Evolutionary conservation across 2,113 vertebrate species (phyloP), one percentile per base, ranked within the genome.

Genomic region (Microcebus jonahi): DNA sequence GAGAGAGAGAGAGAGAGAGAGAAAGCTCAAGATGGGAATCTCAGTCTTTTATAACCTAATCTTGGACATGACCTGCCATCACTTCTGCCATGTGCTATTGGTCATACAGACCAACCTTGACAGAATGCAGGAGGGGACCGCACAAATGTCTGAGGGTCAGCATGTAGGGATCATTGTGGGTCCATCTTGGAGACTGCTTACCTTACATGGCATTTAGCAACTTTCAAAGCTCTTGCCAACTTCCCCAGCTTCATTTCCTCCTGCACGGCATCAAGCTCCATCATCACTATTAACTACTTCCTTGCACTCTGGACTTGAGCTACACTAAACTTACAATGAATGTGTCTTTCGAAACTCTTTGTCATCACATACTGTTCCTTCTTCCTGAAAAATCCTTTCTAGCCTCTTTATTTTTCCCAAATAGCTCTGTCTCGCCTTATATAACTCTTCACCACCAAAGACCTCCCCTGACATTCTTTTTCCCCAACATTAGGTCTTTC

Each of bases 271-370:
- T n/a, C 11, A 36, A 2, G 8, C 4, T 84, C 31, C 45, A 29
- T 27, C 11, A 3, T 67, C 15, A 15, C 18, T 14, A 4, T 85
- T 14, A 61, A 68, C 31, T n/a, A 18, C 29, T 70, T 70, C 10
- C 31, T 94, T 31, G 1, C 23, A 50, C 55, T 55, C 77, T 70
- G 75, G 34, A 36, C 48, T 80, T 91, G 27, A 45, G 70, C 31
- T 4, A 36, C 8, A 39, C 11, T 36, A 48, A 91, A 77, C 48
- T 39, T 61, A 13, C 21, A 55, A n/a, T 48, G 68, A 9, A 65
- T 27, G 45, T 31, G 39, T 39, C 76, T 95, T 95, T 97, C 48
- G 86, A 65, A 89, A 73, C 27, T 79, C 34, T 67, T 70, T 94
- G 27, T 65, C 27, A 42, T 59, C 34, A 23, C 1, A 5, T 59